phyloP scores from a whole-genome alignment of 2,888 invertebrate species.

The Temnothorax ravouxi region DNA sequence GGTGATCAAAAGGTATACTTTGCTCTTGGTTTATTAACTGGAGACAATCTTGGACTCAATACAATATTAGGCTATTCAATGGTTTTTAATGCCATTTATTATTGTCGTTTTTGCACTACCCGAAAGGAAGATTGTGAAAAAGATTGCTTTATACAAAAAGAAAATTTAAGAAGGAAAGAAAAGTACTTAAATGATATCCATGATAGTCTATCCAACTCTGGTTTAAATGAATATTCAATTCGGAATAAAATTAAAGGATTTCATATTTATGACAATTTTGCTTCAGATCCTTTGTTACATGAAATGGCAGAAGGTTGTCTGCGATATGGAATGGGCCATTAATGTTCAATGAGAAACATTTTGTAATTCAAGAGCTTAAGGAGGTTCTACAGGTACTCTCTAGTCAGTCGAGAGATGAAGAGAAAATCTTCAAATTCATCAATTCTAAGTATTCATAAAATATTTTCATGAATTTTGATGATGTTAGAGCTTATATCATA shows the following conservation, averaged over 20 bases:
- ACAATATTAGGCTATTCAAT: conserved; percentile 32
- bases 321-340: conserved; percentile 17
- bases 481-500: too few species aligned
- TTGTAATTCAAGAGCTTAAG: background rate
- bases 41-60: conserved; percentile 43
- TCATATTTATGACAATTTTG: conserved; percentile 28
- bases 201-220: background rate
- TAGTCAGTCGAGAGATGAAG: too few species aligned
- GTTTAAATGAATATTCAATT: conserved; percentile 24
- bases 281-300: conserved; percentile 18
- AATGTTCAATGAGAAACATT: background rate
- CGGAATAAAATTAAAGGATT: conserved; percentile 1
- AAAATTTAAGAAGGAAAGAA: conserved; percentile 13
- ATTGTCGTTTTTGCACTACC: conserved; percentile 46
- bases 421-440: too few species aligned
- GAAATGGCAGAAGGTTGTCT: conserved; percentile 26
- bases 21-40: conserved; percentile 31
- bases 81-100: conserved; percentile 40
- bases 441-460: too few species aligned
- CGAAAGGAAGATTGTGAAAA: background rate
- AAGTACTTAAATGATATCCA: background rate
- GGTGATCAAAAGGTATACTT: conserved; percentile 29
- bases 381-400: too few species aligned
- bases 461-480: too few species aligned
- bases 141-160: conserved; percentile 21